Evolutionary conservation across 2,888 invertebrate genomes (phyloP).

Genomic region (Anticlea derivata): DNA sequence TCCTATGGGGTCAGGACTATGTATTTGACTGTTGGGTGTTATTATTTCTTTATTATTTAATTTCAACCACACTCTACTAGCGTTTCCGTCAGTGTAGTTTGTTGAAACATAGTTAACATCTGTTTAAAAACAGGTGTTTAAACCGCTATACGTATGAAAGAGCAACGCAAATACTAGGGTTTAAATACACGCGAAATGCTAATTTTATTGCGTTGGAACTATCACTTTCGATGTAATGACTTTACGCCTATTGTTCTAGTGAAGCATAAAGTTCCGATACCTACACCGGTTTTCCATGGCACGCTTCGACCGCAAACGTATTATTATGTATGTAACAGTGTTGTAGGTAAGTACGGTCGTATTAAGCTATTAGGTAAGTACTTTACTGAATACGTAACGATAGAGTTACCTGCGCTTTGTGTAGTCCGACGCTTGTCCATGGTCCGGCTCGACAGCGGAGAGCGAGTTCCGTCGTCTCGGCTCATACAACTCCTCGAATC

Average conservation of each 20-base stretch:
- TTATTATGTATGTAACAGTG: slow-evolving; percentile 23
- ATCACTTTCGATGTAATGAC: slow-evolving; percentile 45
- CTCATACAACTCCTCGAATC: slow-evolving; percentile 80
- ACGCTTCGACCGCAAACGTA: slow-evolving; percentile 30
- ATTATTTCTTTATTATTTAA: too few species aligned
- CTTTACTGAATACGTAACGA: slow-evolving; percentile 1
- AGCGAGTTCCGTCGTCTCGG: slow-evolving; percentile 85
- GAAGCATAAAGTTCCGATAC: slow-evolving; percentile 22
- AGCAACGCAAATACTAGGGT: slow-evolving; percentile 28
- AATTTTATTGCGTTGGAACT: slow-evolving; percentile 42
- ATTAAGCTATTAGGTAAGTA: slow-evolving; percentile 3
- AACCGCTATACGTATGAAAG: not conserved
- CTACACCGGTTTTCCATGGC: slow-evolving; percentile 21
- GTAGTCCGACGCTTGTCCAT: slow-evolving; percentile 88
- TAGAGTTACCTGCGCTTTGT: slow-evolving; percentile 78
- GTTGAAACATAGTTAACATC: not conserved
- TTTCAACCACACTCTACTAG: not conserved
- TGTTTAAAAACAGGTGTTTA: slow-evolving; percentile 1
- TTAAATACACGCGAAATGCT: slow-evolving; percentile 54
- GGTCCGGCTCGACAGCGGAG: slow-evolving; percentile 84
- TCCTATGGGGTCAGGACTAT: too few species aligned
- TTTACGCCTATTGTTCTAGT: slow-evolving; percentile 16
- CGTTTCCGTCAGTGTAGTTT: not conserved
- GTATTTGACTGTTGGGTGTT: too few species aligned
- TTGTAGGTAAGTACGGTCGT: slow-evolving; percentile 6